These are phyloP conservation scores for Agapornis roseicollis DNA, from an alignment of 2,113 vertebrate genomes.

Conservation along the genomic window DNA sequence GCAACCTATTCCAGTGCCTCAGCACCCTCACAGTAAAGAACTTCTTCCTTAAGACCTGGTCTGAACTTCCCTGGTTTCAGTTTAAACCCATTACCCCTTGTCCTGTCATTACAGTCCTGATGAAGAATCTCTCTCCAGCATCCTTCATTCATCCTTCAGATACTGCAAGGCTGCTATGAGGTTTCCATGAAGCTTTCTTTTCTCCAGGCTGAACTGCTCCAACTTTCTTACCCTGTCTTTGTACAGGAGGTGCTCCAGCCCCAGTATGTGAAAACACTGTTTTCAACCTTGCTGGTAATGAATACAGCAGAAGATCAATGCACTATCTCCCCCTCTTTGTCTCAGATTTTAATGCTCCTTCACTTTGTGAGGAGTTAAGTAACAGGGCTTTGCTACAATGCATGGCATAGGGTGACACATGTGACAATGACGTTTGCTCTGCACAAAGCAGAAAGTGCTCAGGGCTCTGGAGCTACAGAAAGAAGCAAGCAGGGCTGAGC, in stretches of 20 bases:
- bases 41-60: background rate
- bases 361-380: background rate
- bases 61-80: background rate
- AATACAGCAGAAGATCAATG: background rate
- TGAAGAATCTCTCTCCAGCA: background rate
- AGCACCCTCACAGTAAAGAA: background rate
- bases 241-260: background rate
- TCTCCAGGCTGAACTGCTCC: background rate
- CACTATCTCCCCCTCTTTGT: background rate
- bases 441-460: background rate
- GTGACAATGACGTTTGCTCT: background rate
- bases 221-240: background rate
- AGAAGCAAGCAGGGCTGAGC: background rate
- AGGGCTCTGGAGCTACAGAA: background rate
- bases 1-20: background rate
- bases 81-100: background rate
- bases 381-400: background rate
- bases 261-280: background rate
- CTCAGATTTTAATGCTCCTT: background rate
- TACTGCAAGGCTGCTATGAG: background rate
- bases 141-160: background rate
- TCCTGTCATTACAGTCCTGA: background rate
- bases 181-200: background rate
- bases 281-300: background rate
- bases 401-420: rapidly evolving